phyloP scores from a whole-genome alignment of 1,140 invertebrate genomes.

The Drosophila auraria region DNA sequence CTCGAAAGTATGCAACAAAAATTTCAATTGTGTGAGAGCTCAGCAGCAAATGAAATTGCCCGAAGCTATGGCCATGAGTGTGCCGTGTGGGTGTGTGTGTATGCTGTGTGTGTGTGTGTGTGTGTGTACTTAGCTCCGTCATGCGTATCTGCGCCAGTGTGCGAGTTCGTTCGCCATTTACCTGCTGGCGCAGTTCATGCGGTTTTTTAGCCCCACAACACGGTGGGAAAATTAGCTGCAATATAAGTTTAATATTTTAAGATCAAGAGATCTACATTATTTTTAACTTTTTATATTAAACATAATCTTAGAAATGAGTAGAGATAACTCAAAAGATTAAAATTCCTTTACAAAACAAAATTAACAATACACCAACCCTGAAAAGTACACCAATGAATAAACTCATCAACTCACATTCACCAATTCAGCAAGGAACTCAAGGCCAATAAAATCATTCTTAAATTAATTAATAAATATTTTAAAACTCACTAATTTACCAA shows the following conservation, averaged over 20 bases:
- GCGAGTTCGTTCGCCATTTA: constrained; percentile 42
- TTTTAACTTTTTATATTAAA: background rate
- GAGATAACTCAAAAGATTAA: too few species aligned
- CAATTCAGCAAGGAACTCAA: too few species aligned
- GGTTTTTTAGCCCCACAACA: constrained; percentile 17
- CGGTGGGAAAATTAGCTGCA: constrained; percentile 23
- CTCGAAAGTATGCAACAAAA: constrained; percentile 75
- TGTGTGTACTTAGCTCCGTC: constrained; percentile 27
- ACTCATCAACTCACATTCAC: background rate
- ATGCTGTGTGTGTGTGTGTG: constrained; percentile 8
- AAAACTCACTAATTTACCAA: too few species aligned
- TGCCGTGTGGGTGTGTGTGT: constrained; percentile 13
- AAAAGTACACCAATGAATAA: too few species aligned
- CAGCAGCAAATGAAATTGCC: constrained; percentile 71
- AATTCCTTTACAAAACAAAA: too few species aligned
- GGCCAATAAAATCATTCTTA: too few species aligned
- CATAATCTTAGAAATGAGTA: too few species aligned
- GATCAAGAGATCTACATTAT: too few species aligned
- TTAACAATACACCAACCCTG: too few species aligned
- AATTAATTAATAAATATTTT: too few species aligned
- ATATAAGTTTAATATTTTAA: constrained; percentile 14
- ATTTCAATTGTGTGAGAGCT: constrained; percentile 73
- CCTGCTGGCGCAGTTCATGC: constrained; percentile 32
- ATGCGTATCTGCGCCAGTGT: constrained; percentile 12
- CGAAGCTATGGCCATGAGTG: constrained; percentile 23